Evolutionary conservation across 2,888 invertebrate species (phyloP).

Genomic region (Panopea generosa): DNA sequence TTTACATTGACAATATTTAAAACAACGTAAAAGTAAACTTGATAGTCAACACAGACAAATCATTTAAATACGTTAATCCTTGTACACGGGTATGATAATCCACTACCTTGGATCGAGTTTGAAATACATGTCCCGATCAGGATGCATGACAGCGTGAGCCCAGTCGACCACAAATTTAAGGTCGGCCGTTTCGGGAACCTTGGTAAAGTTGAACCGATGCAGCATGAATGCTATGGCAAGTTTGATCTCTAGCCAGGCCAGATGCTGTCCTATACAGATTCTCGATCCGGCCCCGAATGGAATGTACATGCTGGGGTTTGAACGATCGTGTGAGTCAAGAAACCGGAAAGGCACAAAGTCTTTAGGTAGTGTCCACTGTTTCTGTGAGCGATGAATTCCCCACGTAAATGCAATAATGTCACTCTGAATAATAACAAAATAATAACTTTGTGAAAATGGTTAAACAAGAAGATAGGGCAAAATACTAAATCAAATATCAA

Average conservation of each 20-base stretch:
- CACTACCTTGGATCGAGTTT: constrained; percentile 29
- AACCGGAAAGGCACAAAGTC: constrained; percentile 67
- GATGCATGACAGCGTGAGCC: constrained; percentile 73
- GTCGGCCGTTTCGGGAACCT: constrained; percentile 55
- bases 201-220: constrained; percentile 57
- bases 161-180: constrained; percentile 71
- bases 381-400: constrained; percentile 70
- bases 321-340: constrained; percentile 28
- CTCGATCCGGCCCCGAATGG: constrained; percentile 74
- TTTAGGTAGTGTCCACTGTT: constrained; percentile 60
- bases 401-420: constrained; percentile 70
- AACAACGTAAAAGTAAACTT: too few relatives aligned
- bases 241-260: constrained; percentile 69
- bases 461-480: background rate
- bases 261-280: constrained; percentile 73
- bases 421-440: constrained; percentile 61
- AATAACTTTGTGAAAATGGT: background rate
- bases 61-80: too few relatives aligned
- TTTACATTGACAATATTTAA: too few relatives aligned
- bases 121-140: constrained; percentile 68
- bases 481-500: too few relatives aligned
- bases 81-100: too few relatives aligned
- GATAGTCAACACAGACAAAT: too few relatives aligned
- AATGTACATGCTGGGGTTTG: constrained; percentile 58
- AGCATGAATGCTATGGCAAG: constrained; percentile 66